Conservation (phyloP, 2,797 vertebrate species). For the Pitangus sulphuratus region DNA sequence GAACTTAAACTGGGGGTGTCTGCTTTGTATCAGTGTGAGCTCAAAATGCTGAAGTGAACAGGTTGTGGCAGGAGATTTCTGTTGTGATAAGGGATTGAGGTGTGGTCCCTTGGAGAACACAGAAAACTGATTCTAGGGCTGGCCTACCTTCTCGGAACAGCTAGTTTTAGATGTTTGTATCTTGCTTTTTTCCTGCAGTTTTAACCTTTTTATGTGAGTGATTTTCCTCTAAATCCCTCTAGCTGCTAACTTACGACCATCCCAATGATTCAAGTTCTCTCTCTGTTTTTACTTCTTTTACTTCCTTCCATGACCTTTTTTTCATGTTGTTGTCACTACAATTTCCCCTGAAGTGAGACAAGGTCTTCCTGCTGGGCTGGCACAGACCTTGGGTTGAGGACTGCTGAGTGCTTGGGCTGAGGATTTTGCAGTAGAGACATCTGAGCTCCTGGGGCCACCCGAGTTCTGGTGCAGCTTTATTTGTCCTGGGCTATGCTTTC, state of each 20-base stretch:
- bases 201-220: not conserved
- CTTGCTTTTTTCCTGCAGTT: not conserved
- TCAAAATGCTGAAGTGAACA: not conserved
- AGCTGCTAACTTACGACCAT: not conserved
- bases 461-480: not conserved
- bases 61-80: not conserved
- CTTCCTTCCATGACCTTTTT: not conserved
- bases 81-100: not conserved
- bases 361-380: not conserved
- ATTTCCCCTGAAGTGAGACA: not conserved
- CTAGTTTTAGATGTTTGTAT: not conserved
- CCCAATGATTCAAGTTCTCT: not conserved
- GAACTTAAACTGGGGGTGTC: not conserved
- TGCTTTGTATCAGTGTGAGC: not conserved
- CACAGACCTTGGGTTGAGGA: rapidly evolving
- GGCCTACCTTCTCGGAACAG: not conserved
- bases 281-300: not conserved
- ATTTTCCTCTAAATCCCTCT: not conserved
- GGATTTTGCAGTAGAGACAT: not conserved
- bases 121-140: not conserved
- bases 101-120: not conserved
- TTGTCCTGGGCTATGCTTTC: not conserved
- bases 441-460: not conserved
- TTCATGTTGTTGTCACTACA: not conserved
- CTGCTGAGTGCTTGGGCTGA: not conserved